Evolutionary conservation across 2,797 vertebrate species (phyloP), one percentile per base, ranked within the genome.

Genomic region (Notoglanidium macrostoma): DNA sequence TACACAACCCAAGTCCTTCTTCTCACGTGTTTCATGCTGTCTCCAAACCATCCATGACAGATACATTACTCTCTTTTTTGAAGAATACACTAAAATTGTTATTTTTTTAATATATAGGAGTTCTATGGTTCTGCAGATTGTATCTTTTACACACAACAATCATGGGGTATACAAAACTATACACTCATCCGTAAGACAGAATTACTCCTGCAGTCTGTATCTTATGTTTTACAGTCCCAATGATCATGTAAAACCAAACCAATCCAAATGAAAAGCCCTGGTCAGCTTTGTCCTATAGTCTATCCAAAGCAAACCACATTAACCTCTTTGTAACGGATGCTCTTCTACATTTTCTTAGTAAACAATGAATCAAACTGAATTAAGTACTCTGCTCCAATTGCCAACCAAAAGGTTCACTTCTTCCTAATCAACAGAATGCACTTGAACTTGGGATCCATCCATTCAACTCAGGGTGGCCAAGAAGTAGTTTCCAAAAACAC

Each of bases 401-500:
- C 23, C 32, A 76, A 68, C 46, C 76, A 78, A 67, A 40, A 26
- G 32, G 63, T 14, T 77, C 74, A 79, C 80, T 83, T 74, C 63
- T 76, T 89, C 86, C 85, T 81, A 87, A 89, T 79, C 85, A 90
- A 87, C 59, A 80, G 21, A 32, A 83, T 44, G 49, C 73, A 77
- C 73, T 82, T 83, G 87, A 89, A 90, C 21, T 44, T 85, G 87
- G 84, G 83, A 90, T 74, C 17, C 84, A 90, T 61, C 67, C 81
- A 87, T 32, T 86, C 73, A 84, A 88, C 88, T 85, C 86, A 89
- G 88, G 88, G 88, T 83, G 88, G 91, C 86, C 88, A 84, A 90
- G 89, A 74, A 94, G 87, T 82, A 74, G 86, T 88, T 89, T 90
- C 88, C 88, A 93, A 91, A 91, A 80, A 89, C 86, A 54, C 54